Conservation (phyloP, 1,140 invertebrate genomes). For the Apolygus lucorum region DNA sequence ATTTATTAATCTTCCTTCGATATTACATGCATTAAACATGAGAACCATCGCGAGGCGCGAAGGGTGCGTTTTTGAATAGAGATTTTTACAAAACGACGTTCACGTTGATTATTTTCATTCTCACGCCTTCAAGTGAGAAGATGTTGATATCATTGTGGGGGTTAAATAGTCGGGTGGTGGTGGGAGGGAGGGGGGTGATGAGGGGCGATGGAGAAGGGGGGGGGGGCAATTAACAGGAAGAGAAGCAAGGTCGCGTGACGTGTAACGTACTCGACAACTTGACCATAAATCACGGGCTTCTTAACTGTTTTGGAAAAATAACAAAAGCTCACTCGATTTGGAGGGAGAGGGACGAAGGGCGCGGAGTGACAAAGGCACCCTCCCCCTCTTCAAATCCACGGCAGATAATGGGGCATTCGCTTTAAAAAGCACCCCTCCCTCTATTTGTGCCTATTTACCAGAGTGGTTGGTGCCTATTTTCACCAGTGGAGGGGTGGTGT, state of each 20-base stretch:
- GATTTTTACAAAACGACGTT: neutral
- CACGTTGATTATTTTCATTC: neutral
- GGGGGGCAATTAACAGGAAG: neutral
- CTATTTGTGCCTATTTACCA: slow-evolving; percentile 3
- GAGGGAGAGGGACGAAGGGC: neutral
- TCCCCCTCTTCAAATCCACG: neutral
- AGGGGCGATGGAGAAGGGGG: too few species aligned
- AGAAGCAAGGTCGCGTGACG: slow-evolving; percentile 1
- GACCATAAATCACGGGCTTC: slow-evolving; percentile 1
- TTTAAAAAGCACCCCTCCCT: neutral
- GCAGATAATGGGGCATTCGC: neutral
- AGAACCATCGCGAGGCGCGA: too few species aligned
- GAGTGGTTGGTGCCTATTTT: neutral
- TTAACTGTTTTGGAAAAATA: neutral
- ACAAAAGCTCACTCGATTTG: neutral
- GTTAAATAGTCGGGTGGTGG: too few species aligned
- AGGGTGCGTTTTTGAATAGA: too few species aligned
- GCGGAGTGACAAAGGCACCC: neutral
- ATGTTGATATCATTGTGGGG: slow-evolving; percentile 17
- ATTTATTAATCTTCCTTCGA: too few species aligned
- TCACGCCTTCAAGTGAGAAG: neutral
- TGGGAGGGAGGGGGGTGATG: too few species aligned
- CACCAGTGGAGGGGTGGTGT: neutral
- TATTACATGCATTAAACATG: too few species aligned
- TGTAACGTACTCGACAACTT: slow-evolving; percentile 13